Percentiles rank a stretch among this genome's conserved stretches.
Evolutionary conservation across 1,140 invertebrate species (phyloP).

Genomic region (Phymastichus coffea): DNA sequence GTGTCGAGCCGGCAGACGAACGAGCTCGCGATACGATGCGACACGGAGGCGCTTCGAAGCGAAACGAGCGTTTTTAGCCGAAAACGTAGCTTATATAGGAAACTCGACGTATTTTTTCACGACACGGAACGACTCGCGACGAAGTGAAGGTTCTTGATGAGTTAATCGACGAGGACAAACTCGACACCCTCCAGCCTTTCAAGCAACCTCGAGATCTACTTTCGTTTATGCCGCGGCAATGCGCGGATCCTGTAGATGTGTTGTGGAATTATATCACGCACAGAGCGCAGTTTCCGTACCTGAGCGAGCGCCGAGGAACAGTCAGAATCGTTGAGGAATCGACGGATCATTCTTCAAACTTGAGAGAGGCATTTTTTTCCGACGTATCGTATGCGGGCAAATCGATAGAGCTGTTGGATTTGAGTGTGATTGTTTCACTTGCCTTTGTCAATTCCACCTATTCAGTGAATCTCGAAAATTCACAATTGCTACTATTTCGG

Average conservation of each 20-base stretch:
- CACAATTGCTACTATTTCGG: too few species aligned
- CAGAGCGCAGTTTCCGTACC: slow-evolving; percentile 19
- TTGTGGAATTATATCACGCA: background rate
- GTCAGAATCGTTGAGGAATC: slow-evolving; percentile 5
- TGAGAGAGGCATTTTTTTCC: background rate
- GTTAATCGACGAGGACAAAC: background rate
- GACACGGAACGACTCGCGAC: background rate
- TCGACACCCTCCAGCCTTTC: too few species aligned
- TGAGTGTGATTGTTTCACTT: slow-evolving; percentile 7
- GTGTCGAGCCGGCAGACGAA: too few species aligned
- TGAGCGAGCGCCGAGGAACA: too few species aligned
- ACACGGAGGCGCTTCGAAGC: background rate
- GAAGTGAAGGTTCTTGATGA: background rate
- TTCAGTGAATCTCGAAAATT: too few species aligned
- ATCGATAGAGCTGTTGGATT: background rate
- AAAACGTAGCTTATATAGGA: slow-evolving; percentile 12
- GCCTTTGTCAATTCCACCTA: too few species aligned
- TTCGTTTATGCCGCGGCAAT: background rate
- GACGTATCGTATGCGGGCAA: background rate
- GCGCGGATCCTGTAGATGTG: background rate
- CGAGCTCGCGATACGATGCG: too few species aligned
- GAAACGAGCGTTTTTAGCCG: slow-evolving; percentile 15
- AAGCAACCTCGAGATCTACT: background rate
- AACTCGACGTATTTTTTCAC: slow-evolving; percentile 22
- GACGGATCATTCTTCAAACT: background rate